These are phyloP conservation scores for Drosophila neonasuta DNA, from an alignment of 2,888 invertebrate species.

Conservation along the genomic window DNA sequence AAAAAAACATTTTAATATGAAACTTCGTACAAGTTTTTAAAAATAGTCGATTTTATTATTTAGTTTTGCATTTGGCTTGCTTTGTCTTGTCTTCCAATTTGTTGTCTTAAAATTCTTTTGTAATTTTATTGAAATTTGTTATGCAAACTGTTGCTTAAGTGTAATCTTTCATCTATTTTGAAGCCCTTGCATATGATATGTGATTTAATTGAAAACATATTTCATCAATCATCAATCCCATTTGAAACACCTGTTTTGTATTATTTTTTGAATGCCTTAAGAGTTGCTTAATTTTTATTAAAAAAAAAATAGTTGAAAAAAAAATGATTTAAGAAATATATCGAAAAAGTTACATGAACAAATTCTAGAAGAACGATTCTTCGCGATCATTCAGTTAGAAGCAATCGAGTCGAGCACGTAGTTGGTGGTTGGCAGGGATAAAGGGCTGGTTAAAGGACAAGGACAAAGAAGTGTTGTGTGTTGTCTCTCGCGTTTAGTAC, in stretches of 20 bases:
- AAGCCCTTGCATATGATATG: too few species aligned
- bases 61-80: neutral
- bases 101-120: neutral
- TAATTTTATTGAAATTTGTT: too few species aligned
- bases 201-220: too few species aligned
- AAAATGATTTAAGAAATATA: conserved; percentile 45
- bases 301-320: conserved; percentile 53
- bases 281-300: conserved; percentile 66
- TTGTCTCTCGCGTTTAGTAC: conserved; percentile 27
- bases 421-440: conserved; percentile 7
- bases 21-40: too few species aligned
- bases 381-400: conserved; percentile 37
- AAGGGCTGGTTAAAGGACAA: neutral
- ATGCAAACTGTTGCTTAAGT: too few species aligned
- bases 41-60: neutral
- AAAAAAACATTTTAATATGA: too few species aligned
- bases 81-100: neutral
- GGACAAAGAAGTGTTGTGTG: neutral
- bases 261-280: conserved; percentile 68
- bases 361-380: conserved; percentile 45
- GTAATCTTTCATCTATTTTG: too few species aligned
- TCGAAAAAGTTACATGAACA: conserved; percentile 49
- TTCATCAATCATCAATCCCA: neutral
- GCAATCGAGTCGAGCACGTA: conserved; percentile 24
- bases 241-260: conserved; percentile 18